Percentiles rank a stretch among this genome's conserved stretches.
Evolutionary conservation across 2,113 vertebrate species (phyloP).

Genomic region (Oreotrochilus melanogaster): DNA sequence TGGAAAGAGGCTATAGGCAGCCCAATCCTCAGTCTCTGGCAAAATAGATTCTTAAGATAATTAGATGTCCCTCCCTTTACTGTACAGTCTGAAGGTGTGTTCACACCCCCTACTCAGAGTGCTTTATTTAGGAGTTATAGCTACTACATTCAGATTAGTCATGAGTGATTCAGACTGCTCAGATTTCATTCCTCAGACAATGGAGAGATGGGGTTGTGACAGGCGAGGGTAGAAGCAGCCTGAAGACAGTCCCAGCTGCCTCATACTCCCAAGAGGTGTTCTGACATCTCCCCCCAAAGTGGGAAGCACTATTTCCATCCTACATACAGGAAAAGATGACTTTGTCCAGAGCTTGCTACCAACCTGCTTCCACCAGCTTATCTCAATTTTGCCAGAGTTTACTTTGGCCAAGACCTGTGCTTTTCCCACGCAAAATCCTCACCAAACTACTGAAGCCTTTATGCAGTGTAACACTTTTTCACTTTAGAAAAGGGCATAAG

Average conservation of each 20-base stretch:
- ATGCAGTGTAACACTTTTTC: not conserved
- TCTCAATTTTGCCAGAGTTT: not conserved
- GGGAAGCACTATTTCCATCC: not conserved
- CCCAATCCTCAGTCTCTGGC: not conserved
- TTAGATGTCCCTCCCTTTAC: not conserved
- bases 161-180: constrained; percentile 47
- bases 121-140: constrained; percentile 34
- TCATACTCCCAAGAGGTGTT: not conserved
- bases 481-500: not conserved
- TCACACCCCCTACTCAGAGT: constrained; percentile 26
- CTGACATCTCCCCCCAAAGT: not conserved
- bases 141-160: constrained; percentile 41
- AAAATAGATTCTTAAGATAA: not conserved
- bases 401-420: constrained; percentile 9
- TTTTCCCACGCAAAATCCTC: not conserved
- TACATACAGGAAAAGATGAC: not conserved
- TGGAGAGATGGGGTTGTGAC: constrained; percentile 36
- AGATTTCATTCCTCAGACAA: constrained; percentile 36
- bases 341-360: not conserved
- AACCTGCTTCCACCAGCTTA: constrained; percentile 4
- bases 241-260: not conserved
- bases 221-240: not conserved
- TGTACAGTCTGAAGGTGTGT: constrained; percentile 34
- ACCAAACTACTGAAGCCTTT: not conserved
- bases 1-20: not conserved